Evolutionary conservation across 2,113 vertebrate genomes (phyloP).

Genomic region (Mesoclemmys tuberculata): DNA sequence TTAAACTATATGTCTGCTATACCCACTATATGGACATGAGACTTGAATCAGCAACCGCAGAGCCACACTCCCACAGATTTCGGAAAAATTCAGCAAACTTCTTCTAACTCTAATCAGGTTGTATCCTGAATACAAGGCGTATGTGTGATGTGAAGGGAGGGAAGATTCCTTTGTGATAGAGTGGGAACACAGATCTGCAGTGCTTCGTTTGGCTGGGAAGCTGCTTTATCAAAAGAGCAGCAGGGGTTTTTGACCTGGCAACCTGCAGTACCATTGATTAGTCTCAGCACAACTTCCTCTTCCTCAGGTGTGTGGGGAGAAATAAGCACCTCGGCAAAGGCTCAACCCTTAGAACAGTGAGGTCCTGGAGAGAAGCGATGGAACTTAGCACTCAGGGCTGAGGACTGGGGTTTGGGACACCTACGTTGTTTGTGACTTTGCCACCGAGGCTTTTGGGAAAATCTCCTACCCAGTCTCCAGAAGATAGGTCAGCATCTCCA

Average conservation of each 20-base stretch:
- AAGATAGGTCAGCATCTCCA: not conserved
- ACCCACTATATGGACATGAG: fast-evolving
- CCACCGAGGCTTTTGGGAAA: not conserved
- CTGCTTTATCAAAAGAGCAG: not conserved
- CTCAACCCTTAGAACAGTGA: not conserved
- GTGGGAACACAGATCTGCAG: fast-evolving
- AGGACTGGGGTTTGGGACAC: not conserved
- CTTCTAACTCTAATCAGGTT: not conserved
- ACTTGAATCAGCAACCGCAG: not conserved
- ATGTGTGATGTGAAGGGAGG: not conserved
- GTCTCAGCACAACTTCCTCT: not conserved
- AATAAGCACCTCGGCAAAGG: not conserved
- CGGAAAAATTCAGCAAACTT: not conserved
- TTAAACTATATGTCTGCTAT: not conserved
- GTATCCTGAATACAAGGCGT: not conserved
- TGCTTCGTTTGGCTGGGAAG: fast-evolving
- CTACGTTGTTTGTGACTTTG: not conserved
- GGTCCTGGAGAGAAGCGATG: not conserved
- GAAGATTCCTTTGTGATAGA: not conserved
- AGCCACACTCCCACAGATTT: not conserved
- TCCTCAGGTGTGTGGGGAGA: not conserved
- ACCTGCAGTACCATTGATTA: not conserved
- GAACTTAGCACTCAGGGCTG: not conserved
- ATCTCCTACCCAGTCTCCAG: not conserved
- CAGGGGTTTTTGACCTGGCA: not conserved